Percentiles rank a stretch among this genome's conserved stretches.
These are phyloP conservation scores for Gallinago stenura DNA, from an alignment of 2,797 vertebrate genomes.

Conservation along the genomic window DNA sequence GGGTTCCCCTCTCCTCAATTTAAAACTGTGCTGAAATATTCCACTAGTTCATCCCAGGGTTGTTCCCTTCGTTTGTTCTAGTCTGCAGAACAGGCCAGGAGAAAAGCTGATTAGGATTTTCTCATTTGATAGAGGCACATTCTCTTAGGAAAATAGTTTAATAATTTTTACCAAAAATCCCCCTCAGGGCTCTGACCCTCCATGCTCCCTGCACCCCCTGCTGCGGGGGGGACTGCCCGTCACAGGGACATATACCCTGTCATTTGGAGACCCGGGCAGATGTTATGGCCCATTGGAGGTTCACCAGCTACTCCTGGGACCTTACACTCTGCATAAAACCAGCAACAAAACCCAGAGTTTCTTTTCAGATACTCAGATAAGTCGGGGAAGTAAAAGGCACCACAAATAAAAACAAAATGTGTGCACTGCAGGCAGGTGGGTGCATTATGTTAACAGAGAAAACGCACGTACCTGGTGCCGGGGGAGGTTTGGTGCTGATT, in stretches of 20 bases:
- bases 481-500: not conserved
- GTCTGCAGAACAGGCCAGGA: not conserved
- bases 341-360: not conserved
- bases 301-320: not conserved
- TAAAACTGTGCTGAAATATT: not conserved
- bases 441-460: accelerated
- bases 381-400: accelerated
- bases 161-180: not conserved
- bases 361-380: not conserved
- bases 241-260: not conserved
- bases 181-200: accelerated
- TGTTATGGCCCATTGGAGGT: not conserved
- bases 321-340: not conserved
- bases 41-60: not conserved
- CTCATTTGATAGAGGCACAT: not conserved
- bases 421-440: no score
- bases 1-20: accelerated
- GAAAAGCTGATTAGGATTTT: not conserved
- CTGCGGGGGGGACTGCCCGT: not conserved
- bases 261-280: not conserved
- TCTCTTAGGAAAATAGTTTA: not conserved
- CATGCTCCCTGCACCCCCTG: no score
- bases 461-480: accelerated
- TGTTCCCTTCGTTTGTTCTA: not conserved
- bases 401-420: no score